Evolutionary conservation across 2,113 vertebrate species (phyloP).

Genomic region (Ictalurus furcatus): DNA sequence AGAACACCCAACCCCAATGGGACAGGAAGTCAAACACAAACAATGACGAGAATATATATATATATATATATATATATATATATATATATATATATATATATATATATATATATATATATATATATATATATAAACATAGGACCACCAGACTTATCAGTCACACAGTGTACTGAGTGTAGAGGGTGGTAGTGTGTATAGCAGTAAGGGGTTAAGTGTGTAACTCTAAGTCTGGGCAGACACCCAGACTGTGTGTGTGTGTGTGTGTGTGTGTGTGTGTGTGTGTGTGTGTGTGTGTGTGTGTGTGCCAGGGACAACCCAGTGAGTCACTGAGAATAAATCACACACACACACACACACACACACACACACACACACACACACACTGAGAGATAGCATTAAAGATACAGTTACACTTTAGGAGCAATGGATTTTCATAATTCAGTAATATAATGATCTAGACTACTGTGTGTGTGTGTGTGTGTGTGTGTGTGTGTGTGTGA

Average conservation of each 20-base stretch:
- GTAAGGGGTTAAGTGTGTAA: conserved; percentile 41
- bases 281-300: conserved; percentile 40
- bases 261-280: background rate
- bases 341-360: conserved; percentile 44
- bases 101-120: too few relatives aligned
- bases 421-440: background rate
- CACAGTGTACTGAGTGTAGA: background rate
- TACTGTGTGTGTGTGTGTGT: background rate
- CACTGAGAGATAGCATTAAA: conserved; percentile 18
- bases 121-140: background rate
- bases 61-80: too few relatives aligned
- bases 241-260: background rate
- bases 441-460: background rate
- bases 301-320: conserved; percentile 78
- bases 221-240: conserved; percentile 11
- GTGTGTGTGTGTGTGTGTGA: conserved; percentile 2
- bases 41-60: background rate
- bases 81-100: too few relatives aligned
- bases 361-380: background rate
- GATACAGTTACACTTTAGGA: conserved; percentile 7
- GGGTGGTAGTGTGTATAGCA: background rate
- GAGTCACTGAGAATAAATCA: conserved; percentile 74
- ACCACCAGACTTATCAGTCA: background rate
- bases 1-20: background rate
- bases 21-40: background rate